These are phyloP conservation scores for Python bivittatus DNA, from an alignment of 2,113 vertebrate species.

Conservation along the genomic window DNA sequence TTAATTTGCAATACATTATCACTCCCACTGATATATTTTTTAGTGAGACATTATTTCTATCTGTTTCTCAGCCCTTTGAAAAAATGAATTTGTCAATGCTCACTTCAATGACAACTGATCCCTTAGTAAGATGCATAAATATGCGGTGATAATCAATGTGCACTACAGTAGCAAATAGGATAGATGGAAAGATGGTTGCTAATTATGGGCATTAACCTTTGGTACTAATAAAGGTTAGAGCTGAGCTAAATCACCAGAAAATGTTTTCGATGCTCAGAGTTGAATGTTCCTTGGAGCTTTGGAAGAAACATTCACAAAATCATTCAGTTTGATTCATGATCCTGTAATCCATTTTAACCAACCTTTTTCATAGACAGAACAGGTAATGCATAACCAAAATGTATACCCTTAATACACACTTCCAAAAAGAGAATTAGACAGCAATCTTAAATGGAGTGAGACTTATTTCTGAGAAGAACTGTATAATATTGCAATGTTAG, in stretches of 20 bases:
- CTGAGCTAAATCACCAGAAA: background rate
- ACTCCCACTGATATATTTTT: constrained; percentile 16
- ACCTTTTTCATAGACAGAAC: background rate
- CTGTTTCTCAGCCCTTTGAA: constrained; percentile 26
- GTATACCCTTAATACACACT: background rate
- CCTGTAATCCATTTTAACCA: constrained; percentile 3
- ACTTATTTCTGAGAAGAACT: background rate
- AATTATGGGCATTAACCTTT: constrained; percentile 19
- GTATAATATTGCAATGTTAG: background rate
- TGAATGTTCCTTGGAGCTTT: background rate
- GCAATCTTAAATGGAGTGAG: background rate
- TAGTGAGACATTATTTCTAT: constrained; percentile 33
- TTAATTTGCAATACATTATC: constrained; percentile 30
- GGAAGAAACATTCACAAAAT: constrained; percentile 5
- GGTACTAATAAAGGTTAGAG: constrained; percentile 2
- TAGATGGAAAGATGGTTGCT: constrained; percentile 3
- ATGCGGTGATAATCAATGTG: constrained; percentile 17
- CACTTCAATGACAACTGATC: background rate
- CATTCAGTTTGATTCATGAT: background rate
- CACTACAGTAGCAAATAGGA: background rate
- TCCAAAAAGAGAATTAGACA: background rate
- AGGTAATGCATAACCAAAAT: background rate
- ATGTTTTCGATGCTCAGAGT: constrained; percentile 2
- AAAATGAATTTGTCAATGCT: background rate
- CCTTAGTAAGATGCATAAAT: constrained; percentile 10